phyloP scores from a whole-genome alignment of 2,113 vertebrate genomes.

The Gopherus flavomarginatus region DNA sequence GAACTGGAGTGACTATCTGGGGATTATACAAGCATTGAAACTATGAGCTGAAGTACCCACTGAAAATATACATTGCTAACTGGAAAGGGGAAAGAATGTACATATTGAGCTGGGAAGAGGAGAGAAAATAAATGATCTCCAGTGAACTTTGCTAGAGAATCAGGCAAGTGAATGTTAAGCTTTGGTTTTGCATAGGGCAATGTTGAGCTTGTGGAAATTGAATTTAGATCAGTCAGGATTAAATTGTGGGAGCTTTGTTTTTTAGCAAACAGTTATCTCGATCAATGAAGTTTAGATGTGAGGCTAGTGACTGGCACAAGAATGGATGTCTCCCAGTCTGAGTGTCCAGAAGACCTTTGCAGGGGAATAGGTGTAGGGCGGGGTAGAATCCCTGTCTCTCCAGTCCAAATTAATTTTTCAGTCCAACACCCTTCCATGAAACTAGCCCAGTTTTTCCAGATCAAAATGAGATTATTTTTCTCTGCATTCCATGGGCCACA shows the following conservation, averaged over 20 bases:
- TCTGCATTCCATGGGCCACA: background rate
- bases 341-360: background rate
- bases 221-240: background rate
- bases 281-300: slow-evolving; percentile 2
- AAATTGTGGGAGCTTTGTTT: background rate
- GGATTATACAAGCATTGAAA: slow-evolving; percentile 64
- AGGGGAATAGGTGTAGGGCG: background rate
- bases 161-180: background rate
- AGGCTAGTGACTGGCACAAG: background rate
- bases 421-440: background rate
- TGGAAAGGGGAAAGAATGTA: slow-evolving; percentile 45
- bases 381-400: background rate
- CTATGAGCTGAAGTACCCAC: slow-evolving; percentile 53
- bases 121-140: slow-evolving; percentile 14
- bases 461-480: background rate
- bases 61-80: slow-evolving; percentile 63
- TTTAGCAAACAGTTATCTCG: background rate
- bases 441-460: background rate
- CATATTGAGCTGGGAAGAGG: slow-evolving; percentile 20
- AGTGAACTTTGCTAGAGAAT: background rate
- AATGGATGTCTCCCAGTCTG: background rate
- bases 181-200: slow-evolving; percentile 21
- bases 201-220: background rate
- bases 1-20: slow-evolving; percentile 61
- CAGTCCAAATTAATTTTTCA: background rate